phyloP scores from a whole-genome alignment of 2,797 vertebrate genomes.

The Peromyscus melanophrys region DNA sequence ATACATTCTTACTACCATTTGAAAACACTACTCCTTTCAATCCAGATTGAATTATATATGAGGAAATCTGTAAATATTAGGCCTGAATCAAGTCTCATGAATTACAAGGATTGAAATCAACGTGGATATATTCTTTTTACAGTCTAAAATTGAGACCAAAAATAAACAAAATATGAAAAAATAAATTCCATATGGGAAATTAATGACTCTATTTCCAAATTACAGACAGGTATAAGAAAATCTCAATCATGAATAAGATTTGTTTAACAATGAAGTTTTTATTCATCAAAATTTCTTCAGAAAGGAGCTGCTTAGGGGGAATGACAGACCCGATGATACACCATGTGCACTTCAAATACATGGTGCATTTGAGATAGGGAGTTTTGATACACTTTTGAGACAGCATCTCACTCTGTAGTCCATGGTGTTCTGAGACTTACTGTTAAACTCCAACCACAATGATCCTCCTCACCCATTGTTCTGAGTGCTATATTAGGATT shows the following conservation, averaged over 20 bases:
- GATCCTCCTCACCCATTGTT: not conserved
- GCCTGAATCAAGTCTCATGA: too few relatives aligned
- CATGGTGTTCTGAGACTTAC: not conserved
- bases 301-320: not conserved
- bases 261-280: not conserved
- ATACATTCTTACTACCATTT: not conserved
- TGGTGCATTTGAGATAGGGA: not conserved
- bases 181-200: not conserved
- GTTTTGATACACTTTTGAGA: not conserved
- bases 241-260: too few relatives aligned
- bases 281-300: not conserved
- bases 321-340: not conserved
- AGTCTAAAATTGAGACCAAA: not conserved
- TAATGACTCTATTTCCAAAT: too few relatives aligned
- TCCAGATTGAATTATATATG: too few relatives aligned
- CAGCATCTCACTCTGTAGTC: not conserved
- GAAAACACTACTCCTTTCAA: not conserved
- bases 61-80: too few relatives aligned
- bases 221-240: too few relatives aligned
- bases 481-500: not conserved
- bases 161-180: constrained; percentile 21
- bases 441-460: not conserved
- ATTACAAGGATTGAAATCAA: constrained; percentile 5
- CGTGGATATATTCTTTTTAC: not conserved
- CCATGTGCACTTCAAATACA: not conserved